Evolutionary conservation across 2,113 vertebrate genomes (phyloP), one percentile per base, ranked within the genome.

Genomic region (Cariama cristata): DNA sequence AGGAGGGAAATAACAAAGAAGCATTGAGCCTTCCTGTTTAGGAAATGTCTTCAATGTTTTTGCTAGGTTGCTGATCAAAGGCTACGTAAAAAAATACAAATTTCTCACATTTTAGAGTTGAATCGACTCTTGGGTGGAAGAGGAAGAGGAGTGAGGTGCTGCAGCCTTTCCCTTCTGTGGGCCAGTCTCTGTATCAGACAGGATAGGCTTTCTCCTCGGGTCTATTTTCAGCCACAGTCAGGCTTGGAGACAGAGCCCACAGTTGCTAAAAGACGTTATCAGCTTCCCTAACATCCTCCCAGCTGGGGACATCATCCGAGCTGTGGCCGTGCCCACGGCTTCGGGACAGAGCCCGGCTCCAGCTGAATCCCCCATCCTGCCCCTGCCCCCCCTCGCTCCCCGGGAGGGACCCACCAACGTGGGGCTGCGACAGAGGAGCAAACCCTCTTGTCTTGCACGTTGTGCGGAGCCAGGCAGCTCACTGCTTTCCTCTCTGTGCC

Each of bases 1-100:
- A 97, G 62, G 93, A 91, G 92, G 95, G 96, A 97, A 98, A 97
- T 96, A 96, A 97, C 97, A 97, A 96, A 97, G 90, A 52, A 95
- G 64, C 90, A 73, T 72, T 90, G 90, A 85, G 92, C 92, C 75
- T 98, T 97, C 96, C 96, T 97, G 97, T 97, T 97, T 97, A 84
- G 95, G 96, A 97, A 98, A 96, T 86, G 90, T 75, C 84, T 60
- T 93, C 83, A 67, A 0, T 96, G 94, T 96, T 97, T 97, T 95
- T 71, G 93, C 93, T 75, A 67, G 53, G 85, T 88, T 62, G 71
- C 90, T 91, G 94, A 96, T 96, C 96, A 96, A 97, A 97, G 90
- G 63, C 89, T 55, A 81, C 47, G 85, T 55, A 72, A 84, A 73
- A 95, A 81, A 77, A 26, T 14, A 88, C 72, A 56, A 26, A 90